Percentiles rank a stretch among this genome's conserved stretches.
Conservation (phyloP, 2,797 vertebrate genomes). For the Apogon hyalosoma region DNA sequence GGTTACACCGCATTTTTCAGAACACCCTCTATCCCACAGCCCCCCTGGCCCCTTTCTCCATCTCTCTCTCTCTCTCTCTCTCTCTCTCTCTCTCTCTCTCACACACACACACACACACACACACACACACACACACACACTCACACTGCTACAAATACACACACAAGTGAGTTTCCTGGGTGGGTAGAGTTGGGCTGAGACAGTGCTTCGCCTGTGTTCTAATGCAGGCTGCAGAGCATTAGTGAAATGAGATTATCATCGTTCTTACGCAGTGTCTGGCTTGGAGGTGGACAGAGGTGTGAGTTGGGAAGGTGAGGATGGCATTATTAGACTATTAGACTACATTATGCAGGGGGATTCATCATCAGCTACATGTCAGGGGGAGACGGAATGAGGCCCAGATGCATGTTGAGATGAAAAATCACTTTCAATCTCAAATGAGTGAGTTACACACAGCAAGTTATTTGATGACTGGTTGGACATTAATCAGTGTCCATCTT, state of each 20-base stretch:
- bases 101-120: conserved; percentile 26
- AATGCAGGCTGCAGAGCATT: conserved; percentile 82
- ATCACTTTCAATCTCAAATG: background rate
- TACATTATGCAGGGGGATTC: conserved; percentile 34
- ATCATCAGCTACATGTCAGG: conserved; percentile 46
- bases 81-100: conserved; percentile 29
- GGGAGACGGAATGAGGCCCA: conserved; percentile 9
- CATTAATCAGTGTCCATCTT: background rate
- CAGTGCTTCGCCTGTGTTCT: conserved; percentile 77
- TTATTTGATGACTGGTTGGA: background rate
- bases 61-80: conserved; percentile 35
- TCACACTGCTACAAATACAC: conserved; percentile 20
- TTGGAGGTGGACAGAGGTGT: conserved; percentile 71
- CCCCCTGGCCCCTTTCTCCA: conserved; percentile 62
- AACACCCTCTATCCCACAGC: conserved; percentile 71
- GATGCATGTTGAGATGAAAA: conserved; percentile 13
- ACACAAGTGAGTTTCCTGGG: conserved; percentile 57
- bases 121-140: conserved; percentile 30
- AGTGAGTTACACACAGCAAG: background rate
- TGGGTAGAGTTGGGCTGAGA: conserved; percentile 71
- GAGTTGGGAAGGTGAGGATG: conserved; percentile 72
- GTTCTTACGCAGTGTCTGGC: conserved; percentile 81
- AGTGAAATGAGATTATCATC: conserved; percentile 84
- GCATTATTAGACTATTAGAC: conserved; percentile 68
- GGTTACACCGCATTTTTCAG: conserved; percentile 85